These are phyloP conservation scores for Bemisia tabaci DNA, from an alignment of 1,140 invertebrate genomes.

Conservation along the genomic window DNA sequence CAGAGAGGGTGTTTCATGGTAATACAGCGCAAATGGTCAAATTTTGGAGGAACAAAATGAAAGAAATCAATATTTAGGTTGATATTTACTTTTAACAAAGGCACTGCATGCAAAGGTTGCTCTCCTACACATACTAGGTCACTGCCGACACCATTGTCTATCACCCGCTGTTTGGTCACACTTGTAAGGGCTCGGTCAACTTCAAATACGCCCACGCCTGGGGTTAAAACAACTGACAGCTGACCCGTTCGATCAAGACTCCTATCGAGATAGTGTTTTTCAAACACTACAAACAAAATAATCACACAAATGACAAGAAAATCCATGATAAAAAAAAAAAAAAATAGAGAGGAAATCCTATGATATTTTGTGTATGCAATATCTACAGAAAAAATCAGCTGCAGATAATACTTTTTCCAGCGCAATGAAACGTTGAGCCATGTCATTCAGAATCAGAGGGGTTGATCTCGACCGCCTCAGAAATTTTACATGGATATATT, in stretches of 20 bases:
- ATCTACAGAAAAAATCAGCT: too few relatives aligned
- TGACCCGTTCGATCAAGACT: constrained; percentile 98
- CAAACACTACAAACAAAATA: constrained; percentile 62
- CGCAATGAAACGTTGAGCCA: too few relatives aligned
- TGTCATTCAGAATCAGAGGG: too few relatives aligned
- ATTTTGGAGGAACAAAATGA: background rate
- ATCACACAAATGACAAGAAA: background rate
- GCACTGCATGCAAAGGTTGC: constrained; percentile 95
- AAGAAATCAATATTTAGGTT: constrained; percentile 1
- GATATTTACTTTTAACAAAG: constrained; percentile 62
- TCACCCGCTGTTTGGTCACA: constrained; percentile 96
- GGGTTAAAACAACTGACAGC: constrained; percentile 92
- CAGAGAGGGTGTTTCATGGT: too few relatives aligned
- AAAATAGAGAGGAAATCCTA: too few relatives aligned
- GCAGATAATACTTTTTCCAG: too few relatives aligned
- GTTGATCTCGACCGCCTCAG: too few relatives aligned
- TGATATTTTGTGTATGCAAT: too few relatives aligned
- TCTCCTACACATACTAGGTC: constrained; percentile 97
- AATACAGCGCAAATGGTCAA: too few relatives aligned
- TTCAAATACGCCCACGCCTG: constrained; percentile 94
- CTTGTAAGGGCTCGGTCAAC: constrained; percentile 94
- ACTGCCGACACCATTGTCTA: constrained; percentile 91
- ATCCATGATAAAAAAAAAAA: too few relatives aligned
- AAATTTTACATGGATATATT: too few relatives aligned
- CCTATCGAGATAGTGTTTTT: constrained; percentile 93